Evolutionary conservation across 2,888 invertebrate genomes (phyloP).

Genomic region (Phrixothrix hirtus): DNA sequence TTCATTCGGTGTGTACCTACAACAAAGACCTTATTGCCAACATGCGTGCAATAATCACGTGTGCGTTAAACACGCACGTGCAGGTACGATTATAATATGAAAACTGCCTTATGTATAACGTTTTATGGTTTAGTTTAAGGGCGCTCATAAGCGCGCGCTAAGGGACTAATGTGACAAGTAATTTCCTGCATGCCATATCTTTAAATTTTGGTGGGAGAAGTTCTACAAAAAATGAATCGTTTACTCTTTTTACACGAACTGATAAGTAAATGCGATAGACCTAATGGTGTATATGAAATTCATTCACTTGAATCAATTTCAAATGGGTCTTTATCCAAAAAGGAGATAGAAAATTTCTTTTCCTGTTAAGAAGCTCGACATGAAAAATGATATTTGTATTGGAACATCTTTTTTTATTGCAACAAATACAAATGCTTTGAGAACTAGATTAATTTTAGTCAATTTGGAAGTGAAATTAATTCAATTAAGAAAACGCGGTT

Average conservation of each 20-base stretch:
- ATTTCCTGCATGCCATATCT: slow-evolving; percentile 36
- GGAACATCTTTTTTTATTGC: no score
- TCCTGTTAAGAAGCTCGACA: no score
- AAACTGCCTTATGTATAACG: slow-evolving; percentile 24
- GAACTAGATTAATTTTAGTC: no score
- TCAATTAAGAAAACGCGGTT: no score
- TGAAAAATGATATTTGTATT: no score
- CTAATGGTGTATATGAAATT: slow-evolving; percentile 14
- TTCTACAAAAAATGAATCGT: slow-evolving; percentile 28
- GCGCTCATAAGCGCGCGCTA: slow-evolving; percentile 10
- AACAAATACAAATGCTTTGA: no score
- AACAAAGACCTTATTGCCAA: slow-evolving; percentile 17
- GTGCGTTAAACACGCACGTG: slow-evolving; percentile 37
- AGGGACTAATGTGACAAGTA: slow-evolving; percentile 36
- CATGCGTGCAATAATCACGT: slow-evolving; percentile 32
- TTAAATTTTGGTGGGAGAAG: slow-evolving; percentile 17
- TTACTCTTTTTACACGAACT: slow-evolving; percentile 28
- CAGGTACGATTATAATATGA: slow-evolving; percentile 28
- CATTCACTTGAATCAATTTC: slow-evolving; percentile 5
- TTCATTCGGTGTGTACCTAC: slow-evolving; percentile 21
- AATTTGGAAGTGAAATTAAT: no score
- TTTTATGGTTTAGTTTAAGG: slow-evolving; percentile 25
- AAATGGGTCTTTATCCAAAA: no score
- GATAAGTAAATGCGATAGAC: slow-evolving; percentile 24
- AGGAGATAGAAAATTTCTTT: no score